Conservation (phyloP, 2,797 vertebrate species). For the Pangasius sanitwongsei region DNA sequence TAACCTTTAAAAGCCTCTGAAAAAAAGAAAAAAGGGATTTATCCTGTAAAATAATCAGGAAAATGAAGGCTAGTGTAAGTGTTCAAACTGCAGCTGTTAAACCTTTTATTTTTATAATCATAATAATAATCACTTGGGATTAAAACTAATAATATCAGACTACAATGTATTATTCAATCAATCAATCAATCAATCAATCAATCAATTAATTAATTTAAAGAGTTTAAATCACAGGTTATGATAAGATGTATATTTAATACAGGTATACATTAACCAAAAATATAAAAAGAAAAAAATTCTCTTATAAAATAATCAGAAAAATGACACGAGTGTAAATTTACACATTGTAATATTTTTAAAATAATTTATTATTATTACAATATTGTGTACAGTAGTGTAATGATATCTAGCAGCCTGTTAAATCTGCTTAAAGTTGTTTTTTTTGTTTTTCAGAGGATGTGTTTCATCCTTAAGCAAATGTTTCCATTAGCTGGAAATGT, state of each 20-base stretch:
- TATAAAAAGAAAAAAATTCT: neutral
- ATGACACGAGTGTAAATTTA: neutral
- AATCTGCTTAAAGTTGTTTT: neutral
- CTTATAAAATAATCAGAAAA: neutral
- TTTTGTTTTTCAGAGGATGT: neutral
- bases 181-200: no score
- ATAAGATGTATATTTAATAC: no score
- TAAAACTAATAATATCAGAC: no score
- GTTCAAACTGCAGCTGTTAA: no score
- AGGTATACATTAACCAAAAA: neutral
- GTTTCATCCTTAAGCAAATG: neutral
- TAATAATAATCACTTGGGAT: neutral
- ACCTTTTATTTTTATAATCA: no score
- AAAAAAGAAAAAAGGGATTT: neutral
- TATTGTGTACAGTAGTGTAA: neutral
- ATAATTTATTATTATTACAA: neutral
- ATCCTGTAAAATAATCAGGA: neutral
- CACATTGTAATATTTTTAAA: neutral
- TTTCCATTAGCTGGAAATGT: neutral
- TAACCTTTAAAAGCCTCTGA: neutral
- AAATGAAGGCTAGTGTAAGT: neutral
- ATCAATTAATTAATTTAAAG: no score
- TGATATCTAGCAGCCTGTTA: neutral
- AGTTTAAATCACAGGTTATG: neutral
- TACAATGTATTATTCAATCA: no score